Evolutionary conservation across 2,113 vertebrate species (phyloP), one percentile per base, ranked within the genome.

Genomic region (Phaethon lepturus): DNA sequence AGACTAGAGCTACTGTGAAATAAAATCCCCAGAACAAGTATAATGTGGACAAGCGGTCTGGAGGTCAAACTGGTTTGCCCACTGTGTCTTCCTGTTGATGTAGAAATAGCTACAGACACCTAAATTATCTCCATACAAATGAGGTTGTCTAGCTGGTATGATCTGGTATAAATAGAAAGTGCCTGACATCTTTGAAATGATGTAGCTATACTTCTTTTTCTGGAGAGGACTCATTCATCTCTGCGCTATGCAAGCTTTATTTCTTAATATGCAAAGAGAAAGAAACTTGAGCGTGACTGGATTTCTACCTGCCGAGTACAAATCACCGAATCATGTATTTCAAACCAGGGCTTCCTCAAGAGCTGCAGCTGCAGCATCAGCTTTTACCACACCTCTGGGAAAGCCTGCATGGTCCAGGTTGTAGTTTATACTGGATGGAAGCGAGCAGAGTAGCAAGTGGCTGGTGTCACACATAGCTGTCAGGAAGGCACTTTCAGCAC

Each of bases 251-350:
- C 22, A 38, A 0, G 1, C 13, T 24, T 76, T 38, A 60, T 81
- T 88, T 59, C 35, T 38, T 74, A 50, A 28, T 45, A 69, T 20
- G 31, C 6, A 29, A 59, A 60, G 29, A 26, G 28, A 80, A 74
- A 69, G n/a, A 74, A 87, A 40, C 10, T 10, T 23, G 35, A 60
- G 59, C 0, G 0, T 0, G 9, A 55, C 23, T 71, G 47, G 29
- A 47, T 69, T 71, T 86, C 42, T 59, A 6, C 18, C 11, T 82
- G 42, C 69, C 45, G 38, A 69, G 28, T 69, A 50, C 28, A 49
- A 31, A 40, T 33, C 26, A 25, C 11, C 63, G 49, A 68, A 49
- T 40, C 4, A 11, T 9, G 7, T 58, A 26, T 67, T 69, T 58
- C 53, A 78, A 82, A 40, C 5, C 35, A 58, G 18, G 23, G 7